These are phyloP conservation scores for Hyperoplus lanceolatus DNA, from an alignment of 2,797 vertebrate species.

Conservation along the genomic window DNA sequence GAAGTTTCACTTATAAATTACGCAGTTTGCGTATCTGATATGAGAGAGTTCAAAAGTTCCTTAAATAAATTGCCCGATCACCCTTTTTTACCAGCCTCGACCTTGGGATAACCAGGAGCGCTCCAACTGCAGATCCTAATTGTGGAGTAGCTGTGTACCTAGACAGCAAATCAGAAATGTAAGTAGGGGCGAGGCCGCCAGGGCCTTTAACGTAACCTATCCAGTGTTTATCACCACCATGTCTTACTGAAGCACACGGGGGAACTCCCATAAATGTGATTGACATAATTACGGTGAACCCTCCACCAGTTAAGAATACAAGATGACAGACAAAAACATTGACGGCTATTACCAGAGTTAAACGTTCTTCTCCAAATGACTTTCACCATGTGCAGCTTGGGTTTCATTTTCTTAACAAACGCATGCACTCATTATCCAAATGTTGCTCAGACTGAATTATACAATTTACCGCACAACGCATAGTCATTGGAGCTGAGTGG, in stretches of 20 bases:
- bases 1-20: no score
- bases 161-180: no score
- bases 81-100: no score
- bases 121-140: no score
- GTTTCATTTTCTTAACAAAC: constrained; percentile 3
- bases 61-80: no score
- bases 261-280: constrained; percentile 58
- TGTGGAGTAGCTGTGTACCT: no score
- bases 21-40: no score
- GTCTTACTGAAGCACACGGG: constrained; percentile 38
- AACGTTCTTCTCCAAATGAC: background rate
- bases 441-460: background rate
- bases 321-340: constrained; percentile 48
- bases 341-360: background rate
- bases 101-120: no score
- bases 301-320: constrained; percentile 54
- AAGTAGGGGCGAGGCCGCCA: no score
- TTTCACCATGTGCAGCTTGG: background rate
- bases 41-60: no score
- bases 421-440: background rate
- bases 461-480: background rate
- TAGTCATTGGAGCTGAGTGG: constrained; percentile 13
- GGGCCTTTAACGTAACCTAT: no score
- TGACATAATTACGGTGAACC: constrained; percentile 61
- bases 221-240: constrained; percentile 48